A percentile compares a stretch with the other conserved stretches of the same genome.
phyloP scores from a whole-genome alignment of 2,888 invertebrate species.

The Tinea semifulvella region DNA sequence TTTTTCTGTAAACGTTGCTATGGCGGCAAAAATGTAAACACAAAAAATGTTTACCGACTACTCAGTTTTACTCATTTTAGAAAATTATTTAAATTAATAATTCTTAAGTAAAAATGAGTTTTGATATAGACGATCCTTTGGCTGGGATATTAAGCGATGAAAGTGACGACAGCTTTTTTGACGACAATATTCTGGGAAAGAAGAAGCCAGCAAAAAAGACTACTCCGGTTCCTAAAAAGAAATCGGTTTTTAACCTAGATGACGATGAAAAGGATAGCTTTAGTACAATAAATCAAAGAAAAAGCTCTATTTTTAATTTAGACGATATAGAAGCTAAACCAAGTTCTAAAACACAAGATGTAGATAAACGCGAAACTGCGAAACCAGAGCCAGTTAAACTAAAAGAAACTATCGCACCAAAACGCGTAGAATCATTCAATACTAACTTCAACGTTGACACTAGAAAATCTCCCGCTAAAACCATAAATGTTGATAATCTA shows the following conservation, averaged over 20 bases:
- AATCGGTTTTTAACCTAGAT: conserved; percentile 47
- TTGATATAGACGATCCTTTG: conserved; percentile 70
- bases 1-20: too few species aligned
- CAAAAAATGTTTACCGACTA: neutral
- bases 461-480: conserved; percentile 35
- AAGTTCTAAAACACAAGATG: conserved; percentile 28
- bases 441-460: conserved; percentile 20
- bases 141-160: conserved; percentile 74
- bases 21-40: conserved; percentile 11
- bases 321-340: conserved; percentile 28
- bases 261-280: conserved; percentile 26
- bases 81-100: neutral
- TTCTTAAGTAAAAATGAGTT: conserved; percentile 50
- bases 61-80: neutral
- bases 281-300: conserved; percentile 25
- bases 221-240: conserved; percentile 37
- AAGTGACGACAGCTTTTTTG: conserved; percentile 78
- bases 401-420: neutral
- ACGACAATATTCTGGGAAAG: conserved; percentile 63
- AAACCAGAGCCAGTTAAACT: conserved; percentile 30
- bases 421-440: conserved; percentile 10
- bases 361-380: neutral
- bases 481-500: conserved; percentile 35
- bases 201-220: conserved; percentile 43
- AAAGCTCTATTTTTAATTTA: conserved; percentile 31